These are phyloP conservation scores for Bombus consobrinus DNA, from an alignment of 1,140 invertebrate species.

Conservation along the genomic window DNA sequence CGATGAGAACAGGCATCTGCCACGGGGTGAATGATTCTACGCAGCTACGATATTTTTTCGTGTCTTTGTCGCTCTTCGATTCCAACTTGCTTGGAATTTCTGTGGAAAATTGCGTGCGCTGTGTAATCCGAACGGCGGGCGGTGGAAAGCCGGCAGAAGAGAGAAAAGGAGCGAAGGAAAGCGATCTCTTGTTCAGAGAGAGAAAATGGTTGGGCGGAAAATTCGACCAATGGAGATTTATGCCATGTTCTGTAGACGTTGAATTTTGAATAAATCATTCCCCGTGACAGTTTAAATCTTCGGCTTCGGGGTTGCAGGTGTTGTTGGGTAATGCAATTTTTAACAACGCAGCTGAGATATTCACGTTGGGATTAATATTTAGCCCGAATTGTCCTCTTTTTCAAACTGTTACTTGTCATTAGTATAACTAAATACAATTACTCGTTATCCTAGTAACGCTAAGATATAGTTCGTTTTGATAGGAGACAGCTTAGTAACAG, in stretches of 20 bases:
- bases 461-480: background rate
- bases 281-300: slow-evolving; percentile 5
- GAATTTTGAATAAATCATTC: slow-evolving; percentile 39
- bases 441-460: background rate
- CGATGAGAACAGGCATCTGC: background rate
- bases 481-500: background rate
- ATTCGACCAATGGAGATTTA: slow-evolving; percentile 32
- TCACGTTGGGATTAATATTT: background rate
- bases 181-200: background rate
- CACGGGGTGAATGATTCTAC: background rate
- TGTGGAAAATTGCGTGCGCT: background rate
- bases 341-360: background rate
- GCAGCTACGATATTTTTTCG: background rate
- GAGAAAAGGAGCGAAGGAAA: too few relatives aligned
- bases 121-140: background rate
- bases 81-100: background rate
- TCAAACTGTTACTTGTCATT: background rate
- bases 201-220: background rate
- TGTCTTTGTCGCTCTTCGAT: background rate
- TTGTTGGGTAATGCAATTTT: background rate
- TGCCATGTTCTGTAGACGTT: background rate
- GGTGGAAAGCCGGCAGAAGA: too few relatives aligned
- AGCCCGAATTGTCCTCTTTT: background rate
- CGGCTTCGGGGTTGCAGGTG: background rate
- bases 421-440: background rate